A percentile compares a stretch with the other conserved stretches of the same genome.
phyloP scores from a whole-genome alignment of 2,888 invertebrate genomes.

The Charanyca ferruginea region DNA sequence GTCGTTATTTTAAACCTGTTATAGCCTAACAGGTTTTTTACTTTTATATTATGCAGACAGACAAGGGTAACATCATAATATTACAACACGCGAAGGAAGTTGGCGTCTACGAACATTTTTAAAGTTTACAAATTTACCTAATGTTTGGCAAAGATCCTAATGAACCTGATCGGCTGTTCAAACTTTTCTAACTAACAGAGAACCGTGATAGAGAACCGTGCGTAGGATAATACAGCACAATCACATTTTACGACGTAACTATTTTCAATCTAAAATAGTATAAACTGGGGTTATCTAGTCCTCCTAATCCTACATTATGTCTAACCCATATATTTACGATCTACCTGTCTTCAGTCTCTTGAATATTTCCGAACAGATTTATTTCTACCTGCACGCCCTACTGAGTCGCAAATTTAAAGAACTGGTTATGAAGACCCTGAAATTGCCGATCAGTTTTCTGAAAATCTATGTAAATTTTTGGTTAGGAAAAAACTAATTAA shows the following conservation, averaged over 20 bases:
- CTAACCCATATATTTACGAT: too few relatives aligned
- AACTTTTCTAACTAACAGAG: background rate
- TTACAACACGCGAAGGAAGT: slow-evolving; percentile 9
- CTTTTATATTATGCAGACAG: slow-evolving; percentile 27
- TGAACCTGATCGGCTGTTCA: background rate
- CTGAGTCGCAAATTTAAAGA: too few relatives aligned
- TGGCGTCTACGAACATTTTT: background rate
- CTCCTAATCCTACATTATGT: too few relatives aligned
- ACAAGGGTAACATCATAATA: slow-evolving; percentile 11
- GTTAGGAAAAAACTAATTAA: too few relatives aligned
- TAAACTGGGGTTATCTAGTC: background rate
- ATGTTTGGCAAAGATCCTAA: background rate
- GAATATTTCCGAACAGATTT: too few relatives aligned
- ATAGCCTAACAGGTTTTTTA: slow-evolving; percentile 27
- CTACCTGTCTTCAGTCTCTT: too few relatives aligned
- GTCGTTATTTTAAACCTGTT: slow-evolving; percentile 53
- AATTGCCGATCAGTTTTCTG: too few relatives aligned
- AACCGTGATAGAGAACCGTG: too few relatives aligned
- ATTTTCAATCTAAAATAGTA: background rate
- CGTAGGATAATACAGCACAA: background rate
- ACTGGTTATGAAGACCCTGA: too few relatives aligned
- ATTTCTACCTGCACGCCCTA: too few relatives aligned
- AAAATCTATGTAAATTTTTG: too few relatives aligned
- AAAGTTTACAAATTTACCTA: background rate
- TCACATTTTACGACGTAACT: background rate